Evolutionary conservation across 2,888 invertebrate species (phyloP), one percentile per base, ranked within the genome.

Genomic region (Alsophila aescularia): DNA sequence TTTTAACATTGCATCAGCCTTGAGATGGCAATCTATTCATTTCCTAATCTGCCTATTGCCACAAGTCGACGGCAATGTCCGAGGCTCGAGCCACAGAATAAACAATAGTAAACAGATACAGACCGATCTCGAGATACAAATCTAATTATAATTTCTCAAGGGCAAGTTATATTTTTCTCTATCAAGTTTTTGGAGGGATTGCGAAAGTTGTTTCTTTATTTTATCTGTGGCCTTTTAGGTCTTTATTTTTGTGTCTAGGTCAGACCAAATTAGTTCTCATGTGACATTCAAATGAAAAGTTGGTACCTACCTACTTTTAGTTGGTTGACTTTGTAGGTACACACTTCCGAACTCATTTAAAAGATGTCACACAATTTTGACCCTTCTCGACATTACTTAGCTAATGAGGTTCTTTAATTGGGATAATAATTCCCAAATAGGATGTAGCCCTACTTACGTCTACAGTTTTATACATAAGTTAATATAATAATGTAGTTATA

Each of bases 241-340:
- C 57, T 45, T 59, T 58, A 58, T 48, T 48, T 60, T 48, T 44
- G 52, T 63, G 59, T 65, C 63, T 65, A 65, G 65, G 65, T 63
- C 65, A 60, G 34, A 49, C 12, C 21, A 9, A 44, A 48, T 27
- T 37, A 42, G 42, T 31, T 56, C 47, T 58, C 15, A 40, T 41
- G 43, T 45, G 57, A 21, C 54, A 53, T 55, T 58, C 42, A 44
- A 54, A 48, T 36, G n/a, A 29, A 29, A 29, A 52, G 36, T 35
- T 21, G 6, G 6, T 24, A 27, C 9, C 24, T n/a, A 16, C 27
- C 5, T 29, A 27, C n/a, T n/a, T n/a, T n/a, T n/a, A n/a, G n/a
- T n/a, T n/a, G n/a, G n/a, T n/a, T n/a, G n/a, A n/a, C n/a, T n/a
- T n/a, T n/a, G n/a, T n/a, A n/a, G n/a, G n/a, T n/a, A n/a, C n/a